These are phyloP conservation scores for Liopterus haemorrhoidalis DNA, from an alignment of 2,888 invertebrate species.

Conservation along the genomic window DNA sequence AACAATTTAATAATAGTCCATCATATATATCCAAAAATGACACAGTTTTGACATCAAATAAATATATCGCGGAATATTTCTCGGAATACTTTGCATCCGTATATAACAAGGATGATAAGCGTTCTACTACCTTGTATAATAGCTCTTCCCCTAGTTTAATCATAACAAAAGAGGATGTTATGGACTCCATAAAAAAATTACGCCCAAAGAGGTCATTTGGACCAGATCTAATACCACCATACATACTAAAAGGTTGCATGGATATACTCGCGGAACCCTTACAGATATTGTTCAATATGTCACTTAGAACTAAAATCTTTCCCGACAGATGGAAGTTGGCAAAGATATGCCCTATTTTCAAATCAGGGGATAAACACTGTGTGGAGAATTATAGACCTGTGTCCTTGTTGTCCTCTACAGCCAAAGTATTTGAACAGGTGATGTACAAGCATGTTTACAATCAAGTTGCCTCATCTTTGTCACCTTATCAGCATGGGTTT, in stretches of 20 bases:
- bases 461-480: conserved; percentile 8
- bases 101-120: too few species aligned
- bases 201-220: too few species aligned
- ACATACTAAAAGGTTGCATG: neutral
- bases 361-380: conserved; percentile 19
- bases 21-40: too few species aligned
- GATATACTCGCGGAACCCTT: neutral
- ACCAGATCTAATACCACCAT: neutral
- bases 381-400: conserved; percentile 26
- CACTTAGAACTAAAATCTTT: neutral
- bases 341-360: conserved; percentile 20
- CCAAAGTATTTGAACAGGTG: conserved; percentile 28
- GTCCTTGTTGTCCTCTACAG: conserved; percentile 20
- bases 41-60: too few species aligned
- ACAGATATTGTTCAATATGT: neutral
- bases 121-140: too few species aligned
- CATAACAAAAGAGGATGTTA: too few species aligned
- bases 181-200: too few species aligned
- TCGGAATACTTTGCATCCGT: too few species aligned
- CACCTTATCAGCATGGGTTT: conserved; percentile 23
- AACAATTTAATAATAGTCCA: too few species aligned
- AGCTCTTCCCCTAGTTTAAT: too few species aligned
- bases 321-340: neutral
- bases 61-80: too few species aligned
- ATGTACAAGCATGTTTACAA: conserved; percentile 21